Evolutionary conservation across 2,797 vertebrate species (phyloP), one percentile per base, ranked within the genome.

Genomic region (Crypturellus tataupa): DNA sequence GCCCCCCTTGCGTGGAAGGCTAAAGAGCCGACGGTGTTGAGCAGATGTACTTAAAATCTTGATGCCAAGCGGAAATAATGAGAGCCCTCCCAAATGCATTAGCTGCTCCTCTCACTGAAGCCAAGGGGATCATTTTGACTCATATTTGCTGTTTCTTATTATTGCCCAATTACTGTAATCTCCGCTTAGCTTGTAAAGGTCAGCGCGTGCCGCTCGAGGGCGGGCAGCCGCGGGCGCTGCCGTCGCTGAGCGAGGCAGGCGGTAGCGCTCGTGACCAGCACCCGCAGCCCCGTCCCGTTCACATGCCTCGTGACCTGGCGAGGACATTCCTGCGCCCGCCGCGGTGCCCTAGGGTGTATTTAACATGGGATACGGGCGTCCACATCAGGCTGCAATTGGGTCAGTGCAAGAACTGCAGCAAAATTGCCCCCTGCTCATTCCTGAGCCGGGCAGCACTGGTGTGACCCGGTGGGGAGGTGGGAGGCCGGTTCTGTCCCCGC

Each of bases 81-180:
- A 79, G 65, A 63, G 21, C 19, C 2, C 44, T 78, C 77, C 70
- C 7, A 7, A 20, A 53, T 25, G 76, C 63, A 78, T 89, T 72
- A 87, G 42, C 21, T 62, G 1, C 76, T 85, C 49, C 58, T 73
- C 69, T 59, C 25, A 1, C 33, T 33, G 27, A 73, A 71, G 81
- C 76, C 78, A 78, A 19, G 37, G 46, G 64, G 33, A 91, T 89
- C 55, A 39, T 31, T 81, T 65, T 73, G 46, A 42, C 13, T 93
- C 2, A 1, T 71, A 40, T 85, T 87, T 90, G 62, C 76, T 42
- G 65, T 55, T 88, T 51, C 46, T 5, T 72, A 33, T 86, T 80
- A 33, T 49, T 72, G 85, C 77, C 65, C 92, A 78, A 64, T 68
- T 56, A 20, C 62, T 85, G 82, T 88, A 87, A 75, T 58, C 90